Evolutionary conservation across 2,113 vertebrate species (phyloP), one percentile per base, ranked within the genome.

Genomic region (Notarius lentiginosus): DNA sequence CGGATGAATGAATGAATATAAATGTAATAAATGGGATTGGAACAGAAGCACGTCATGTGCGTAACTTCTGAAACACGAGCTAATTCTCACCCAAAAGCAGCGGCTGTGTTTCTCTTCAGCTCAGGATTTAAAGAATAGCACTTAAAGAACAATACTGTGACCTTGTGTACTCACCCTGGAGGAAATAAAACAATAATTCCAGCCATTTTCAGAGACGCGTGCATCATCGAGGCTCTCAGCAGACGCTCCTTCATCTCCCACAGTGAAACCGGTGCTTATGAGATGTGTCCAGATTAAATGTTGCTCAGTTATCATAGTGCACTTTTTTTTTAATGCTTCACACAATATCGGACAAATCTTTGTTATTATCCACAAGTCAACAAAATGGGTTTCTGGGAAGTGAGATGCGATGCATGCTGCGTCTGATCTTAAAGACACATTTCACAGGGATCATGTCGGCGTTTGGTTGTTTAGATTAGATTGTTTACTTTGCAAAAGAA

Each of bases 201-300:
- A 56, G 63, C n/a, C 83, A 47, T 58, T 89, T 89, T 82, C 87
- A 86, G 81, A n/a, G 47, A 11, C 73, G 30, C 22, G 79, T 30
- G 34, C 60, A 47, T 77, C 63, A 77, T 86, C 85, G 61, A 30
- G 27, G 55, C 84, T 53, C 61, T 83, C 51, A 4, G 47, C 41
- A 56, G 83, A 77, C 77, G 51, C 49, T 80, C 84, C 79, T 51
- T 27, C 47, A 6, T 82, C 81, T 27, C 68, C 82, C 76, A 72
- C 80, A 49, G 79, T 84, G 84, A 84, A 87, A 65, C 9, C 1
- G 77, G 9, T 68, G 76, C 66, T 88, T 86, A 77, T 79, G 75
- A 86, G 85, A 87, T 82, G 77, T 47, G 66, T 73, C 63, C 66
- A 84, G 89, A 90, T 87, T 30, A 88, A 83, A 18, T 61, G 85